Conservation (phyloP, 2,113 vertebrate genomes). For the Ceratotherium simum region DNA sequence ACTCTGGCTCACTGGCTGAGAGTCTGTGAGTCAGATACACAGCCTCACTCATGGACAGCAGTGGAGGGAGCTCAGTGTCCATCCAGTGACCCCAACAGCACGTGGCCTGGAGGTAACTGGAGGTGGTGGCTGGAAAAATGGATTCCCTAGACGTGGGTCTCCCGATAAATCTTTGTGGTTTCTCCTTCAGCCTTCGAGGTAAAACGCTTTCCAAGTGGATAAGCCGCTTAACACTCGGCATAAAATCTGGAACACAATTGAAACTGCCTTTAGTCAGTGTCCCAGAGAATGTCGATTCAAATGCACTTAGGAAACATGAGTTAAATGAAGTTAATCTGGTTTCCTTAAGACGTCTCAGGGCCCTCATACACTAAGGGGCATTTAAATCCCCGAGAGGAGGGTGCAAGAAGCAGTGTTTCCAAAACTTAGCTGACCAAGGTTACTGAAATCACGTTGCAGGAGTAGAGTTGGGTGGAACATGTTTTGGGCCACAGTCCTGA, state of each 20-base stretch:
- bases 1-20: no score
- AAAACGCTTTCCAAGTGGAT: neutral
- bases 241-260: fast-evolving
- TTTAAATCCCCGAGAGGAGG: neutral
- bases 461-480: neutral
- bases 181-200: neutral
- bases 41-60: neutral
- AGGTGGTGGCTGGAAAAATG: neutral
- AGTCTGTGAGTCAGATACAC: neutral
- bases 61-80: fast-evolving
- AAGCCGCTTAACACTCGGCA: fast-evolving
- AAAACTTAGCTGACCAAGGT: neutral
- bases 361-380: neutral
- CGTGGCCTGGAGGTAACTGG: fast-evolving
- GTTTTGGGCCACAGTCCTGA: neutral
- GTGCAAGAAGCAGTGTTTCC: neutral
- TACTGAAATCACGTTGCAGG: fast-evolving
- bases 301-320: neutral
- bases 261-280: neutral
- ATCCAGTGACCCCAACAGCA: neutral
- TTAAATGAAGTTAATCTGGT: neutral
- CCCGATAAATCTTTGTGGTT: fast-evolving
- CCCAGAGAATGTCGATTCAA: neutral
- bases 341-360: neutral
- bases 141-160: neutral